Evolutionary conservation across 2,797 vertebrate genomes (phyloP).

Genomic region (Cryptoprocta ferox): DNA sequence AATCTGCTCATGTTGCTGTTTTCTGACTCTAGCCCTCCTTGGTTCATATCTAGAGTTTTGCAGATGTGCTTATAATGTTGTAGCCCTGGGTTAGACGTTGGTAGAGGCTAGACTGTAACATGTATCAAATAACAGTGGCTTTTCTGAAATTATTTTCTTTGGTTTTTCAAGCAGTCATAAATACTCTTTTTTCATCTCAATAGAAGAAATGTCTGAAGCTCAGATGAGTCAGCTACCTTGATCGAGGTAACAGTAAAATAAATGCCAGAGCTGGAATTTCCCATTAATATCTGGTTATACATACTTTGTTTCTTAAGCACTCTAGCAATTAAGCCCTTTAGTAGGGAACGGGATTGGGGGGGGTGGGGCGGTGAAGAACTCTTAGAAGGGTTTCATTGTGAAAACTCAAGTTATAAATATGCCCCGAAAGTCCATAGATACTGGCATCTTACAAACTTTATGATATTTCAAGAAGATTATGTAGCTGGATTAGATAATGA

Average conservation of each 20-base stretch:
- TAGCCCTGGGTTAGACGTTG: background rate
- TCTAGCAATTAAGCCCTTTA: background rate
- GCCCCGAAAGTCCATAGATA: background rate
- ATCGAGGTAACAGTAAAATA: background rate
- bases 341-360: background rate
- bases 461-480: background rate
- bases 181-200: background rate
- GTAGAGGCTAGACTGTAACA: background rate
- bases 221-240: background rate
- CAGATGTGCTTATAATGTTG: background rate
- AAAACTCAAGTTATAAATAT: conserved; percentile 12
- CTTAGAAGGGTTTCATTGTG: background rate
- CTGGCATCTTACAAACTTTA: conserved; percentile 19
- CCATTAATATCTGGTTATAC: background rate
- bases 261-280: background rate
- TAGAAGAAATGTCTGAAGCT: background rate
- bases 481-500: conserved; percentile 37
- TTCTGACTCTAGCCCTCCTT: background rate
- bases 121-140: background rate
- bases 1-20: background rate
- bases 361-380: background rate
- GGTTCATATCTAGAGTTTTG: background rate
- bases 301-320: background rate
- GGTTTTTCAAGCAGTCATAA: background rate
- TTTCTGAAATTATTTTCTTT: conserved; percentile 34